Base-by-base conservation (phyloP, 2,888 invertebrate species). In the Xanthia icteritia region DNA sequence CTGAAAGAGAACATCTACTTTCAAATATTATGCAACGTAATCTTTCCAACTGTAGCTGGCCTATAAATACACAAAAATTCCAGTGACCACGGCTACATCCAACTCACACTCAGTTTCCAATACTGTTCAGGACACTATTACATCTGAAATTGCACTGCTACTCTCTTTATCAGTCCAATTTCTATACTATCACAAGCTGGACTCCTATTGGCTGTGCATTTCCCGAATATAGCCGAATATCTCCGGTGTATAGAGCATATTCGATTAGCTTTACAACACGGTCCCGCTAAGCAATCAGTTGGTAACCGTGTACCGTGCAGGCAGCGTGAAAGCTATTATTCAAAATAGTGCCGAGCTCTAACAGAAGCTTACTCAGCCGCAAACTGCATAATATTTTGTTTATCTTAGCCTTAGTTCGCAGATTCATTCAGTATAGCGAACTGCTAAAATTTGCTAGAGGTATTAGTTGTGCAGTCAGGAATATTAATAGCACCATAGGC, bases 251-350 rank as follows among this genome's bases (percentile, higher is more conserved):
- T 3, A 39, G 2, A 54, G 36, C 36, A 27, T 17, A 36, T 60
- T 68, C 67, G 67, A 58, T 79, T 45, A 31, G n/a, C 20, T 56
- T 74, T 65, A 8, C 45, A 39, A 20, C 36, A 54, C 36, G 20
- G 13, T 31, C 48, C 77, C 31, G 11, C 36, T n/a, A 51, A 64
- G 65, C 67, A 80, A 80, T 77, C 78, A 65, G 63, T 45, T 66
- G 13, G 23, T 82, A 64, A 36, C 54, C 1, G 63, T 64, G 56
- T 51, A 63, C 17, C 36, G 36, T 68, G 17, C 51, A 54, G n/a
- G 54, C 15, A 69, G 20, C 56, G 27, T 68, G 23, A 36, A 64
- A 82, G 64, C 36, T 83, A 58, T 77, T 80, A 64, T 83, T 82
- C 58, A 79, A 68, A 67, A 77, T 45, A 65, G 68, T 79, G 64